These are phyloP conservation scores for Herpetotheres cachinnans DNA, from an alignment of 2,113 vertebrate species.

Conservation along the genomic window DNA sequence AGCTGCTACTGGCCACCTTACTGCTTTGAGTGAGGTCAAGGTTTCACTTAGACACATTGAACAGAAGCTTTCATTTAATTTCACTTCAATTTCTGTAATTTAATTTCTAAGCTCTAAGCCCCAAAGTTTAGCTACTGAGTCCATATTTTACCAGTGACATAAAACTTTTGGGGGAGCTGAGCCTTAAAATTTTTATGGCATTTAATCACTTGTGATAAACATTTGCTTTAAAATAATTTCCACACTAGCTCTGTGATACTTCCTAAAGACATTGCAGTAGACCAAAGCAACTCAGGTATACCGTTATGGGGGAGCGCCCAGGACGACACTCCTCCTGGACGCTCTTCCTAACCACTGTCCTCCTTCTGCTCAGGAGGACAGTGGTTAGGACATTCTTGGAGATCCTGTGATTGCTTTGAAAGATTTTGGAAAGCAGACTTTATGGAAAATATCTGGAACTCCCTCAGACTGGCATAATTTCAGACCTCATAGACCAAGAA, in stretches of 20 bases:
- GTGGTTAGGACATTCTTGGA: conserved; percentile 50
- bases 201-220: background rate
- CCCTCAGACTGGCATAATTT: conserved; percentile 74
- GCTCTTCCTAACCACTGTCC: background rate
- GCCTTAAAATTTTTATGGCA: background rate
- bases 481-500: conserved; percentile 77
- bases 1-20: background rate
- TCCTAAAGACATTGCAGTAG: background rate
- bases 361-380: background rate
- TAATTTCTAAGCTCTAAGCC: background rate
- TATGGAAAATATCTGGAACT: conserved; percentile 73
- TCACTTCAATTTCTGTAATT: background rate
- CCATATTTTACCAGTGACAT: background rate
- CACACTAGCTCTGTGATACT: background rate
- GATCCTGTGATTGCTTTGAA: conserved; percentile 61
- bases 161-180: background rate
- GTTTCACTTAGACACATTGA: background rate
- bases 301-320: background rate
- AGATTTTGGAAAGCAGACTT: conserved; percentile 67
- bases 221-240: background rate
- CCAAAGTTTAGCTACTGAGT: background rate
- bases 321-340: background rate
- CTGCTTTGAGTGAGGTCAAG: background rate
- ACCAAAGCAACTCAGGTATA: background rate
- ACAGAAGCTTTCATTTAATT: background rate